Evolutionary conservation across 2,113 vertebrate genomes (phyloP), one percentile per base, ranked within the genome.

Genomic region (Bujurquina vittata): DNA sequence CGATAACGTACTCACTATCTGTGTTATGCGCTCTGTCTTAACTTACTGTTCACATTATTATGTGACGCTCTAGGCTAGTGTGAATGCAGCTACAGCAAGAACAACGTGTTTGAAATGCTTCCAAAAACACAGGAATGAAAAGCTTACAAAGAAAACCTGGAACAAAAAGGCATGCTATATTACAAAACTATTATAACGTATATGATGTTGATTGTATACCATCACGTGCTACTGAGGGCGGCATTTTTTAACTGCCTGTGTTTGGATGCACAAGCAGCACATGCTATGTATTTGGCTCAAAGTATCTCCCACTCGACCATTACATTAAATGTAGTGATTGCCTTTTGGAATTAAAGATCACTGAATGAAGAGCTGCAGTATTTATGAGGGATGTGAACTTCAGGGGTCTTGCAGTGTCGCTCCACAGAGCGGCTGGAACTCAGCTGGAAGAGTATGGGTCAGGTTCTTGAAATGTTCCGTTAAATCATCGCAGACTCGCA

Each of bases 311-410:
- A 67, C 93, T 87, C 92, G 91, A 93, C 79, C 91, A 92, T 93
- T 91, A 91, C 92, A 88, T 90, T 89, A 79, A 91, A 90, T 92
- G 88, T 94, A 94, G 88, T 93, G 91, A 91, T 90, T 95, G 94
- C 93, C 80, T 93, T 95, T 95, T 92, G 76, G 78, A 94, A 95
- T 94, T 94, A 93, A 93, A 94, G 54, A 87, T 86, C 14, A 87
- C 79, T 67, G 59, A 84, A 87, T 80, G 9, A 83, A 76, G 55
- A 46, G 59, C 60, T 56, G 3, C 31, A 5, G 31, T 1, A 37
- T 81, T 62, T 76, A 35, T 74, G 76, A 76, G 43, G 56, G n/a
- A 26, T n/a, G 26, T 80, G 6, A 3, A 55, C 78, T 81, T 63
- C n/a, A 31, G 18, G 40, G 54, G 69, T 58, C 6, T 58, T 7